Conservation (phyloP, 2,888 invertebrate species). For the Cerceris rybyensis region DNA sequence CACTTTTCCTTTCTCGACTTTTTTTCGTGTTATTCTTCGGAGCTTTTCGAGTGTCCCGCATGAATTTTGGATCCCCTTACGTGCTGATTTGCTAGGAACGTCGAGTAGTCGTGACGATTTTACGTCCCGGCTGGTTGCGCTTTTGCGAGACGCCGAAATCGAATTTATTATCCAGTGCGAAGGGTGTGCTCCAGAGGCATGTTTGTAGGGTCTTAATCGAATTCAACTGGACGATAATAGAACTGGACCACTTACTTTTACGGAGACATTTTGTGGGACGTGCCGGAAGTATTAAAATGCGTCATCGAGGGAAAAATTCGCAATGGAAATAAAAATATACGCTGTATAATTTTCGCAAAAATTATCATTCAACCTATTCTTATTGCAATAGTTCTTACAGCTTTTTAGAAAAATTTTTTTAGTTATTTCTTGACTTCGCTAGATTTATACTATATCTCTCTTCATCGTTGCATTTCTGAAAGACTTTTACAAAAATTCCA, state of each 20-base stretch:
- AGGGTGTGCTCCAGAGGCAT: slow-evolving; percentile 41
- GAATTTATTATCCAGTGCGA: slow-evolving; percentile 78
- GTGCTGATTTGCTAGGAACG: slow-evolving; percentile 28
- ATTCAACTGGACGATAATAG: slow-evolving; percentile 64
- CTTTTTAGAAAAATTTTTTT: too few relatives aligned
- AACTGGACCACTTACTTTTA: slow-evolving; percentile 66
- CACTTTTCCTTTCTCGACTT: neutral
- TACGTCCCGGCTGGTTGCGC: slow-evolving; percentile 76
- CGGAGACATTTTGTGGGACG: slow-evolving; percentile 46
- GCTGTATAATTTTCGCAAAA: neutral
- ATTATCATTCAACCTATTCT: neutral
- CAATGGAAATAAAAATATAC: slow-evolving; percentile 1
- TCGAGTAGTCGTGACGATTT: slow-evolving; percentile 53
- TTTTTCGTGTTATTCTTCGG: neutral
- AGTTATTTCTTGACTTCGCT: too few relatives aligned
- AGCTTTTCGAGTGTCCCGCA: neutral
- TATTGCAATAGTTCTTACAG: too few relatives aligned
- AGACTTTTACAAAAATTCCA: too few relatives aligned
- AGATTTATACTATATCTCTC: too few relatives aligned
- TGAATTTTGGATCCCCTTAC: slow-evolving; percentile 1
- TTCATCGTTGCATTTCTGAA: too few relatives aligned
- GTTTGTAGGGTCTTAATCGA: slow-evolving; percentile 66
- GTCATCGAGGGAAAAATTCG: slow-evolving; percentile 33
- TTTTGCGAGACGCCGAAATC: slow-evolving; percentile 79
- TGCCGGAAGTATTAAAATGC: slow-evolving; percentile 50